Evolutionary conservation across 2,888 invertebrate species (phyloP), one percentile per base, ranked within the genome.

Genomic region (Exocentrus adspersus): DNA sequence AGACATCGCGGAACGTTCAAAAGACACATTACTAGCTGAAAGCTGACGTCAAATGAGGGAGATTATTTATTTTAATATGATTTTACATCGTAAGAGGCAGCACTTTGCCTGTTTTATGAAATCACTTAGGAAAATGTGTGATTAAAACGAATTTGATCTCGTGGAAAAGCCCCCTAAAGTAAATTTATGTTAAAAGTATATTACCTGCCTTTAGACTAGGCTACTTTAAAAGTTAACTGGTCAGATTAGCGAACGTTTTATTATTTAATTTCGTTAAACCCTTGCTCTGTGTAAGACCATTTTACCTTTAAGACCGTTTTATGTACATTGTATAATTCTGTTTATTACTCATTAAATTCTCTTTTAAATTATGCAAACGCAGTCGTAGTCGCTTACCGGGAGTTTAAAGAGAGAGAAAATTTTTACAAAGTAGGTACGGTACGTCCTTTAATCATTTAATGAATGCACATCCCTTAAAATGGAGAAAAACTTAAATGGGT

Each of bases 81-180:
- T 79, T 78, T 77, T 76, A 73, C 70, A 68, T 73, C 65, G 72
- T 74, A 75, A 77, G 75, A 75, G 75, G 74, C 75, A 75, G 75
- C 75, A 77, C 77, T 75, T 76, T 72, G 72, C 75, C 68, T 64
- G 66, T 75, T 78, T 78, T 77, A 77, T 76, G 73, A 75, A 78
- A 78, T 78, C 76, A 77, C 77, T 78, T 71, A 70, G 76, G 75
- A 74, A 78, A 77, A 78, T 76, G 79, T 77, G 78, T 79, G 78
- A 79, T 80, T 79, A 79, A 79, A 80, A 79, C 76, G 77, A 80
- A 80, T 80, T 81, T 80, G 79, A 81, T 81, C 77, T 77, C 72
- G 77, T 71, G 78, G 78, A 79, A 80, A 79, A 79, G 76, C 75
- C 71, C 70, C 68, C 60, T 52, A 75, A 78, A 78, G 78, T 75